Evolutionary conservation across 2,113 vertebrate genomes (phyloP).

Genomic region (Alligator sinensis): DNA sequence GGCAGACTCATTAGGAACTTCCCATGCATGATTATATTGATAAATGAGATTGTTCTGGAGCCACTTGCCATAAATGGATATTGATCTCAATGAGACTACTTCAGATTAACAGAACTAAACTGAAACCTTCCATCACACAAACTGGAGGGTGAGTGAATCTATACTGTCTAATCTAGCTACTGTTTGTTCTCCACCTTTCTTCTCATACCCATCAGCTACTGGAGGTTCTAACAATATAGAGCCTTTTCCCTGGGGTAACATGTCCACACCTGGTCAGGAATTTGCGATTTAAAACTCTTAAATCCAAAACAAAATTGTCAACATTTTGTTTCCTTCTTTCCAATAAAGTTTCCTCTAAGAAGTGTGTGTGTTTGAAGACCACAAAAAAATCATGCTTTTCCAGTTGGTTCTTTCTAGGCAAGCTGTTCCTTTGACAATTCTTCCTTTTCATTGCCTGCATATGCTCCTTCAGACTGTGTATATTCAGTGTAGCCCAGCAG

Average conservation of each 20-base stretch:
- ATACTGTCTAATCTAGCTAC: neutral
- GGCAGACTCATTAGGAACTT: neutral
- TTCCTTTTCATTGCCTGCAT: neutral
- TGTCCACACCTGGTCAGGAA: neutral
- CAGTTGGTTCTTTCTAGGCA: neutral
- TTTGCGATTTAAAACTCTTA: neutral
- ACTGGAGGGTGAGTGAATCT: neutral
- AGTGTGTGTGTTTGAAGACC: neutral
- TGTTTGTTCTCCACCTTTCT: neutral
- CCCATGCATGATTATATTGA: neutral
- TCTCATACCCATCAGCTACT: neutral
- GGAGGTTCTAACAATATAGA: neutral
- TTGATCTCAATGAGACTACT: neutral
- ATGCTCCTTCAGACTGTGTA: slow-evolving; percentile 1
- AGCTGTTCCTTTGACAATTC: slow-evolving; percentile 19
- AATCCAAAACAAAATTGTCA: neutral
- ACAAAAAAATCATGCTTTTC: neutral
- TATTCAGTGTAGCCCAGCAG: slow-evolving; percentile 15
- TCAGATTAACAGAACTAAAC: neutral
- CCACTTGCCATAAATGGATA: neutral
- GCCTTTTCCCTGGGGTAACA: neutral
- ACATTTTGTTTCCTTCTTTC: neutral
- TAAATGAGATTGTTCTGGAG: neutral
- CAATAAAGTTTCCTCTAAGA: neutral
- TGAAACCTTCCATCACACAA: neutral